Percentiles rank a stretch among this genome's conserved stretches.
phyloP scores from a whole-genome alignment of 2,888 invertebrate genomes.

The Rotaria magnacalcarata region DNA sequence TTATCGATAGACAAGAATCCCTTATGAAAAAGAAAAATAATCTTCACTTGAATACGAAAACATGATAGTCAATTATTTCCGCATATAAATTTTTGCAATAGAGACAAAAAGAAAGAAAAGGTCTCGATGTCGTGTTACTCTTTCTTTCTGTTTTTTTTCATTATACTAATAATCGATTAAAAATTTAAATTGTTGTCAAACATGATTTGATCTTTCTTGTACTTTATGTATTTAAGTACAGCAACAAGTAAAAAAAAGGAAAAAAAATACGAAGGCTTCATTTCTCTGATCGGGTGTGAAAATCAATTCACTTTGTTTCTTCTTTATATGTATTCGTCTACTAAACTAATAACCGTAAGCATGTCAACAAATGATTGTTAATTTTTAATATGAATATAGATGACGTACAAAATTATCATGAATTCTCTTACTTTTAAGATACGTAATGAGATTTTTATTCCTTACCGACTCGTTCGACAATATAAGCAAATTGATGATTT shows the following conservation, averaged over 20 bases:
- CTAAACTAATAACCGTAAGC: conserved; percentile 21
- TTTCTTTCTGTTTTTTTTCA: background rate
- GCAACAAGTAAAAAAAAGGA: background rate
- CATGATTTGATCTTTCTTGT: conserved; percentile 6
- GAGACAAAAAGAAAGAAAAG: background rate
- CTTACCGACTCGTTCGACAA: background rate
- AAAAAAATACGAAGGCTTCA: background rate
- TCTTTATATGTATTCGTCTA: conserved; percentile 18
- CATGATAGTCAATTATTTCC: conserved; percentile 11
- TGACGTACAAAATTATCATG: background rate
- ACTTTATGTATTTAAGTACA: background rate
- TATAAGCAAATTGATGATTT: background rate
- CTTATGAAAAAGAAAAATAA: background rate
- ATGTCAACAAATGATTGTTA: conserved; percentile 18
- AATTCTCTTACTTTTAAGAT: background rate
- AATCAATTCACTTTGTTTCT: conserved; percentile 22
- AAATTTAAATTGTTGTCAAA: conserved; percentile 1
- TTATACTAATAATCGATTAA: conserved; percentile 1
- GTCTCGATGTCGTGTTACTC: background rate
- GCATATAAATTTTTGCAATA: background rate
- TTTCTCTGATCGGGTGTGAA: conserved; percentile 13
- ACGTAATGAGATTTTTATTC: background rate
- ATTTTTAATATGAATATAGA: conserved; percentile 20
- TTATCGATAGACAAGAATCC: background rate
- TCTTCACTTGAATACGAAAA: conserved; percentile 8